These are phyloP conservation scores for Hybognathus amarus DNA, from an alignment of 2,797 vertebrate species.

Conservation along the genomic window DNA sequence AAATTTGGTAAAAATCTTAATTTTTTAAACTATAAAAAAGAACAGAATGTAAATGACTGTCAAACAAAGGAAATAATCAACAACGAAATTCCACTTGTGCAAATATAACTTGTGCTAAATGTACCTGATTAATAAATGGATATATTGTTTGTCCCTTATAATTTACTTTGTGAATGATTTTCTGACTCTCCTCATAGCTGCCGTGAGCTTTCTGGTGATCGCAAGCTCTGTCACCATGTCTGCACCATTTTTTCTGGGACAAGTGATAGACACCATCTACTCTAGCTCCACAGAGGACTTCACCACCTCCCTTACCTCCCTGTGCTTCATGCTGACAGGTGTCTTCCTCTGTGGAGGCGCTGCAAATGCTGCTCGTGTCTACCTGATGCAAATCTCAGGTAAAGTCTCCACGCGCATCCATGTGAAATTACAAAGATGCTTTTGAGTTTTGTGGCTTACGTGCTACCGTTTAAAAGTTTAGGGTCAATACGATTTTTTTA, in stretches of 20 bases:
- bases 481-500: background rate
- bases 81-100: background rate
- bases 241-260: conserved; percentile 92
- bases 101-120: background rate
- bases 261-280: conserved; percentile 94
- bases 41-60: no score
- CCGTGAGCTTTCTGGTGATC: conserved; percentile 88
- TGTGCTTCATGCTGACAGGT: conserved; percentile 86
- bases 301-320: conserved; percentile 78
- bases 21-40: background rate
- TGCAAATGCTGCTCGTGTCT: conserved; percentile 90
- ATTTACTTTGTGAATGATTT: background rate
- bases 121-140: background rate
- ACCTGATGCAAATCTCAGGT: conserved; percentile 97
- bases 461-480: background rate
- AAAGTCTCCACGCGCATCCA: conserved; percentile 50
- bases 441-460: background rate
- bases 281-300: conserved; percentile 78
- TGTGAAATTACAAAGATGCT: background rate
- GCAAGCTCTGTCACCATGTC: conserved; percentile 98
- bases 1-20: background rate
- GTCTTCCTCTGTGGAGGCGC: conserved; percentile 91
- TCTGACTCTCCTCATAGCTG: conserved; percentile 75
- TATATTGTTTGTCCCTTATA: background rate
- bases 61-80: background rate